Base-by-base conservation (phyloP, 1,140 invertebrate species). In the Helicoverpa armigera region DNA sequence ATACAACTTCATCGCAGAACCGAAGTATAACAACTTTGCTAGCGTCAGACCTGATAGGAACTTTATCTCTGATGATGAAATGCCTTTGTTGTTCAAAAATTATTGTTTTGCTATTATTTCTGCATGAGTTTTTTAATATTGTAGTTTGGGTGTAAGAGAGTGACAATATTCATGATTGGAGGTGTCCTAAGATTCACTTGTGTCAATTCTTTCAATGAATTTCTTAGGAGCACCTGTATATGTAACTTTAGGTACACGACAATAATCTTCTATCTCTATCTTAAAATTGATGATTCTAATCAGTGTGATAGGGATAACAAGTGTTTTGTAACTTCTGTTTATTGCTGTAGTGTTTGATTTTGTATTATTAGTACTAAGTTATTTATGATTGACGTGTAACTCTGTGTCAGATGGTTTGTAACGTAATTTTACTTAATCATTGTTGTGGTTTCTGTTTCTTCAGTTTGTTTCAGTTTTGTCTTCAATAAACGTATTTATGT, bases 31-130 rank as follows among this genome's bases (percentile, higher is more conserved):
- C 92, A 95, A 96, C 0, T 97, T 96, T 82, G 92, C 96, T 0
- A 97, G 97, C 69, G 91, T 96, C 0, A 96, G 96, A 85, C 97
- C 97, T 0, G 97, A 97, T 83, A 95, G 97, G 51, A 97, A 97
- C 88, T 97, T 97, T 83, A 96, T 97, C 14, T 97, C 96, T 13
- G 97, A 97, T 82, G 95, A 97, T 65, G 95, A 96, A 29, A 95
- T 94, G 16, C 97, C 97, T 0, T 91, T 97, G 18, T 96, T 97
- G 80, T 97, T 97, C 85, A 97, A 97, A 85, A 97, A 97, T 93
- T 96, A 96, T 92, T 97, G 95, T 90, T 92, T 96, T 80, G 94
- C 95, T 83, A 87, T 96, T 85, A 81, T 96, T 53, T 89, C 87
- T 87, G 91, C 89, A 83, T 85, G 65, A 78, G 18, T 76, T 18